A percentile compares a stretch with the other conserved stretches of the same genome.
Evolutionary conservation across 1,140 invertebrate genomes (phyloP).

Genomic region (Pygmarrhopalites habei): DNA sequence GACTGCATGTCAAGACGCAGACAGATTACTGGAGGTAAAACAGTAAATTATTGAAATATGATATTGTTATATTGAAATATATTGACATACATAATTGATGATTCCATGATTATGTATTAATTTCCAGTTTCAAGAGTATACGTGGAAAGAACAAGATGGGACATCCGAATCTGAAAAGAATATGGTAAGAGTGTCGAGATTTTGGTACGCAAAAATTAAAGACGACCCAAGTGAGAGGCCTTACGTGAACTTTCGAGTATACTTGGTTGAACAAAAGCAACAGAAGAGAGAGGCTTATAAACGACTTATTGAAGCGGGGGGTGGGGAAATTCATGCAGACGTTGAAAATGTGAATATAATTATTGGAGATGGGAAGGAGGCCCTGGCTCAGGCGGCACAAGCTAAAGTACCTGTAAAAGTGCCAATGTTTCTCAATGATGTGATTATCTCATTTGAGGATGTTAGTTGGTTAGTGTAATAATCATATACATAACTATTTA

Average conservation of each 20-base stretch:
- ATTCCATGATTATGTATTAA: too few species aligned
- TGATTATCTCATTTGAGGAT: constrained; percentile 1
- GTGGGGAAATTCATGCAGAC: not conserved
- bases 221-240: not conserved
- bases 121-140: not conserved
- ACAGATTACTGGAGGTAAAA: constrained; percentile 5
- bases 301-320: constrained; percentile 5
- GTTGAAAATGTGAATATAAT: not conserved
- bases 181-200: not conserved
- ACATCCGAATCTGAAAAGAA: not conserved
- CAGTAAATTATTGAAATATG: too few species aligned
- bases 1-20: not conserved
- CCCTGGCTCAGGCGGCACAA: not conserved
- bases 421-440: constrained; percentile 10
- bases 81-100: too few species aligned
- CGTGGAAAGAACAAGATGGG: not conserved
- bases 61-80: not conserved
- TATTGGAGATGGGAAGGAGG: not conserved
- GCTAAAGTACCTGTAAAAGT: not conserved
- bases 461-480: too few species aligned
- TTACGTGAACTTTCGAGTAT: not conserved
- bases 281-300: constrained; percentile 3
- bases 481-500: not conserved
- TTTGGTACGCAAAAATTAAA: constrained; percentile 2
- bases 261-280: not conserved